Conservation (phyloP, 2,888 invertebrate genomes). For the Neoaliturus tenellus region DNA sequence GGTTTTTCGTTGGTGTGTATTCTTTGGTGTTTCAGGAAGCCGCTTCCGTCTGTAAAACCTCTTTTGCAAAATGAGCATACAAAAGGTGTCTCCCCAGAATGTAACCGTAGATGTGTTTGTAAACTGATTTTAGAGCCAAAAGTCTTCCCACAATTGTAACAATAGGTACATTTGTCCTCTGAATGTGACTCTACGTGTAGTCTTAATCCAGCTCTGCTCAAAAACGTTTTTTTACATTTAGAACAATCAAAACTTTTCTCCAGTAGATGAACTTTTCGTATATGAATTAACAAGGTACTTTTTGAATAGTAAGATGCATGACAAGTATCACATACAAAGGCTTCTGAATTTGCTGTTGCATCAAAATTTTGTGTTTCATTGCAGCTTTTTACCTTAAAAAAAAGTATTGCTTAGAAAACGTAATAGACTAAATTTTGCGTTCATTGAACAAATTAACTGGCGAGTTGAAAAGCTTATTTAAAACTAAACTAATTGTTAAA, state of each 20-base stretch:
- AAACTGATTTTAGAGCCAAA: background rate
- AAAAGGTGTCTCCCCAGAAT: constrained; percentile 31
- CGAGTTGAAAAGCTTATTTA: no score
- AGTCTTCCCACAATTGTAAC: constrained; percentile 7
- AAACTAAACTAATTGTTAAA: no score
- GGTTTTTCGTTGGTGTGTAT: constrained; percentile 27
- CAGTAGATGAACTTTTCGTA: background rate
- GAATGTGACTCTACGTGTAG: constrained; percentile 11
- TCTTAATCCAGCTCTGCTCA: background rate
- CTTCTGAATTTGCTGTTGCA: background rate
- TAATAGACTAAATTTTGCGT: no score
- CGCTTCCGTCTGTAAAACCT: background rate
- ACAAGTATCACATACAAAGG: constrained; percentile 10
- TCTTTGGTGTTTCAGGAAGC: constrained; percentile 39
- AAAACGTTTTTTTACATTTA: constrained; percentile 6
- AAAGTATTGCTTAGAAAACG: no score
- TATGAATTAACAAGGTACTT: constrained; percentile 20
- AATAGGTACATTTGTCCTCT: background rate
- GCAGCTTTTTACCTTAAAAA: background rate
- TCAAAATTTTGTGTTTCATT: background rate
- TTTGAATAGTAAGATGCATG: background rate
- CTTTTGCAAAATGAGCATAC: constrained; percentile 18
- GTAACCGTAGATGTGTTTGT: background rate
- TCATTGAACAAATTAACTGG: no score
- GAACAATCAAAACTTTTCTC: background rate